These are phyloP conservation scores for Myzus persicae DNA, from an alignment of 1,140 invertebrate species.

Conservation along the genomic window DNA sequence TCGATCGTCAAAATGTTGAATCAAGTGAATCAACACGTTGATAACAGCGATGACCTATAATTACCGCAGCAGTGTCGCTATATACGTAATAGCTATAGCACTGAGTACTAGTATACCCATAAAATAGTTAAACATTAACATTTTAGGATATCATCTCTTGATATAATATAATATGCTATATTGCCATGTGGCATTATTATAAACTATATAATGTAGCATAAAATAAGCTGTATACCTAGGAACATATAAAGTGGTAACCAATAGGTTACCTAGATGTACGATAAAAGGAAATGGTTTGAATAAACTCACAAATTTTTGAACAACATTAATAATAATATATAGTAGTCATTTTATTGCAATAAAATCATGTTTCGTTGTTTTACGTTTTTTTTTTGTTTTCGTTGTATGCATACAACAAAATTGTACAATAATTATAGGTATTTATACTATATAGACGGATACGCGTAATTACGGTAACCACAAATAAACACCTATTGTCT, in stretches of 20 bases:
- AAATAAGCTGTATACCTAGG: too few relatives aligned
- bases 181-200: too few relatives aligned
- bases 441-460: not conserved
- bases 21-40: not conserved
- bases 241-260: too few relatives aligned
- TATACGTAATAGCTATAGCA: not conserved
- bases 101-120: too few relatives aligned
- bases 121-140: too few relatives aligned
- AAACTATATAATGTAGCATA: too few relatives aligned
- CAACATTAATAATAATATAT: not conserved
- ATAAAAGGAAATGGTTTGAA: not conserved
- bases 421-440: not conserved
- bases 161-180: too few relatives aligned
- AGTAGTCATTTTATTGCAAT: conserved; percentile 54
- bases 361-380: not conserved
- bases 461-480: not conserved
- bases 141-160: too few relatives aligned
- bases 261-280: not conserved
- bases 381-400: not conserved
- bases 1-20: not conserved
- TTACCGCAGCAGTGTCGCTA: not conserved
- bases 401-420: conserved; percentile 22
- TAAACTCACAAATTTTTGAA: not conserved
- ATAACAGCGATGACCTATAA: not conserved
- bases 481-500: not conserved